Evolutionary conservation across 2,888 invertebrate species (phyloP), one percentile per base, ranked within the genome.

Genomic region (Minunthozetes semirufus): DNA sequence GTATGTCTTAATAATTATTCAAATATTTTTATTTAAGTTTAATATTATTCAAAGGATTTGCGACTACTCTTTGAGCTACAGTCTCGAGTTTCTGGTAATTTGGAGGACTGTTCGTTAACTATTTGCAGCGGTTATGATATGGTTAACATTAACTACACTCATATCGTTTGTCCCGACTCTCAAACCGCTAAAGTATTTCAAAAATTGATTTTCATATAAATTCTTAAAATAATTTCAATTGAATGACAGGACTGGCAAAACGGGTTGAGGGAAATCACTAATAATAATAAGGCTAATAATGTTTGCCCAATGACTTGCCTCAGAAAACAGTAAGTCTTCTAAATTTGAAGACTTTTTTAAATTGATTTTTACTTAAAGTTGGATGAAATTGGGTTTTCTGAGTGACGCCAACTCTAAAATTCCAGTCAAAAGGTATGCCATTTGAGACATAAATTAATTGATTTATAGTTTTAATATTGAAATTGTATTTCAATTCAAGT

Each of bases 91-190:
- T 92, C 93, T 1, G 88, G 84, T 42, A 76, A 79, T 27, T 82
- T 97, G 78, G 98, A 98, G 80, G 94, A 94, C 78, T 91, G 94
- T 82, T 95, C 96, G 6, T 85, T 99, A 72, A 96, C 97, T 77
- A 93, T 99, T 81, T 98, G 98, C 85, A 95, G 95, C 82, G 98
- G 98, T 15, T 93, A 94, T 19, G 99, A 99, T 85, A 93, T 99
- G 84, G 99, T 99, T 82, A 98, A 97, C 85, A 95, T 98, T 83
- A 95, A 92, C 85, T 96, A 96, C 84, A 95, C 96, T 81, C 96
- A 96, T 84, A 91, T 99, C 80, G 92, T 98, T 77, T 97, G 95
- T 82, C 91, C 94, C 17, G 93, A 94, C 85, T 89, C 91, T 22
- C 91, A 90, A 78, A 93, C 91, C 25, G 97, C 98, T 66, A 94